Base-by-base conservation (phyloP, 2,113 vertebrate species). In the Mirounga angustirostris region DNA sequence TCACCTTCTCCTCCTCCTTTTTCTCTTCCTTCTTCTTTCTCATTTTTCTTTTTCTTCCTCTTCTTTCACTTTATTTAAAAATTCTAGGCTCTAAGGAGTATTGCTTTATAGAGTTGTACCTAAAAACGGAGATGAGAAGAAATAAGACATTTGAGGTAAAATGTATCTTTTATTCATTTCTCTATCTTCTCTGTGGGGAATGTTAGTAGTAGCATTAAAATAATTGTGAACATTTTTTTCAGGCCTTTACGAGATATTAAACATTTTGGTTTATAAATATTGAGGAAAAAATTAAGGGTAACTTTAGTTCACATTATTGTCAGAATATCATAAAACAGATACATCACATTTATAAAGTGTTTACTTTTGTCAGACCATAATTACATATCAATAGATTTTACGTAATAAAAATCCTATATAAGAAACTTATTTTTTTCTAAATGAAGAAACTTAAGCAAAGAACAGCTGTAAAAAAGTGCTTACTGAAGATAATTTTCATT, bases 131-230 rank as follows among this genome's bases (percentile, higher is more conserved):
- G 83, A 61, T 4, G 30, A 95, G 5, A 46, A 54, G 5, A 8
- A 95, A 80, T 67, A 78, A 87, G 40, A 86, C 36, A 89, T 63
- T 71, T 85, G 7, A 89, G 63, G 18, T 61, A 73, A 96, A 94
- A 81, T 69, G 40, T 26, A 65, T 50, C 1, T 91, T 96, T 82
- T 93, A 84, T 84, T 86, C 78, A 67, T 83, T 90, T 94, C 18
- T 46, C 56, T 69, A 15, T 81, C 22, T 97, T 76, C 79, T 28
- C 56, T 71, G 8, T 22, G 67, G 12, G 9, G 7, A 69, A 91
- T 78, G 56, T 46, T 93, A 93, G 2, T 2, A 54, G 9, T 63
- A 58, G 83, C 16, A 88, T 67, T 94, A 86, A 93, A 82, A 78
- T 87, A 81, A 91, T 71, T 83, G 16, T 74, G 16, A 81, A 87